Evolutionary conservation across 2,888 invertebrate genomes (phyloP).

Genomic region (Dynastes hyllus): DNA sequence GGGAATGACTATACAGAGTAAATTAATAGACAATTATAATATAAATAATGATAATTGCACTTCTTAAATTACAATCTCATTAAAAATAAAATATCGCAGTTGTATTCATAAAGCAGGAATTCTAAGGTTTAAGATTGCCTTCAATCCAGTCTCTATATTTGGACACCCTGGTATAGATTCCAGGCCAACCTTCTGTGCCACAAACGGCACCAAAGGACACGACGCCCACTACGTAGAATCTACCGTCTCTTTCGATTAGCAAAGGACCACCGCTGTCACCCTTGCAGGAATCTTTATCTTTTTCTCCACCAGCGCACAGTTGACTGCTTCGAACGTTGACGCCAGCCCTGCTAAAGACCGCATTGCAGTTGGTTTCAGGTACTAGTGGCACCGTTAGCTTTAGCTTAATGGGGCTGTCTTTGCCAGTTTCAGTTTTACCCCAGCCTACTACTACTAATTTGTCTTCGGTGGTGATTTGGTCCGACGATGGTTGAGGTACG

Average conservation of each 20-base stretch:
- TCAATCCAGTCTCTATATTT: conserved; percentile 77
- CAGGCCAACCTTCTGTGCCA: conserved; percentile 75
- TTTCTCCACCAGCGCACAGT: conserved; percentile 81
- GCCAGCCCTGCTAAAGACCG: conserved; percentile 18
- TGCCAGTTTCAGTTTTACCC: conserved; percentile 64
- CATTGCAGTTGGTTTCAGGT: conserved; percentile 12
- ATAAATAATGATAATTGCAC: not conserved
- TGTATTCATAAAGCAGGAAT: not conserved
- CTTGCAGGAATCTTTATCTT: conserved; percentile 79
- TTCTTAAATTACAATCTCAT: not conserved
- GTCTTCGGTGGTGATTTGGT: conserved; percentile 62
- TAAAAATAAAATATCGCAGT: not conserved
- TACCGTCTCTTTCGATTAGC: conserved; percentile 72
- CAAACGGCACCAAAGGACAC: conserved; percentile 74
- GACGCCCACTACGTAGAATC: conserved; percentile 72
- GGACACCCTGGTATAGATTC: conserved; percentile 77
- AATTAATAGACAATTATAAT: not conserved
- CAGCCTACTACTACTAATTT: conserved; percentile 68
- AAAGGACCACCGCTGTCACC: conserved; percentile 76
- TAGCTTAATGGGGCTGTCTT: conserved; percentile 56
- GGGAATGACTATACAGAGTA: not conserved
- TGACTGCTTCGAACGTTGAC: conserved; percentile 68
- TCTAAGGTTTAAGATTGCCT: conserved; percentile 59
- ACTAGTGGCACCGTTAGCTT: conserved; percentile 72
- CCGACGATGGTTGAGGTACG: conserved; percentile 59